These are phyloP conservation scores for Limnodromus scolopaceus DNA, from an alignment of 2,797 vertebrate species.

Conservation along the genomic window DNA sequence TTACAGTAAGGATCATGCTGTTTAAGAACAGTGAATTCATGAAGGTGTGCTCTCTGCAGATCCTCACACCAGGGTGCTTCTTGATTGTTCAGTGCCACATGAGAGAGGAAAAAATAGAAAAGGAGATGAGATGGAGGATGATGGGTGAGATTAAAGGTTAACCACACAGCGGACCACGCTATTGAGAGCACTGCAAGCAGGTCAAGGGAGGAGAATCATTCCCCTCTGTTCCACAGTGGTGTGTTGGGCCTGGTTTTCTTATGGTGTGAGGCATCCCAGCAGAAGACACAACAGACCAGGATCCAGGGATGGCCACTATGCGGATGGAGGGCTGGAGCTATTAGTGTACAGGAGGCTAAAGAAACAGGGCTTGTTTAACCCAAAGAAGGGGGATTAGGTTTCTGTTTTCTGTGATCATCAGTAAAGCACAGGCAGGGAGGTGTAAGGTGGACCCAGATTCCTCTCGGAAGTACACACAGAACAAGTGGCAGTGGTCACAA, in stretches of 20 bases:
- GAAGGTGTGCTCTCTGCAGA: not conserved
- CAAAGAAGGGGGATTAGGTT: not conserved
- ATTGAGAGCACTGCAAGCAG: not conserved
- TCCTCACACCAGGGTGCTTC: not conserved
- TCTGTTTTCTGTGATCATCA: not conserved
- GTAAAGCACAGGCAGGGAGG: not conserved
- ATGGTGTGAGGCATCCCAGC: not conserved
- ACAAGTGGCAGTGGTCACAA: not conserved
- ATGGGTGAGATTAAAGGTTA: not conserved
- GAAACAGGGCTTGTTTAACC: not conserved
- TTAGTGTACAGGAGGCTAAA: not conserved
- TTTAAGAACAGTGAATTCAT: not conserved
- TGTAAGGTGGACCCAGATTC: not conserved
- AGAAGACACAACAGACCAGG: not conserved
- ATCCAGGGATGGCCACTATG: not conserved
- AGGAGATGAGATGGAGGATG: not conserved
- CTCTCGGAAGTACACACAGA: fast-evolving
- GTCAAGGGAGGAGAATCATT: not conserved
- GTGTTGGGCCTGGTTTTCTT: not conserved
- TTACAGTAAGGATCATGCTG: fast-evolving
- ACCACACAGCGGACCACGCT: not conserved
- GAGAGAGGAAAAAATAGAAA: not conserved
- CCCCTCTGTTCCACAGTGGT: not conserved
- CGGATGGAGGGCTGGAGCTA: not conserved
- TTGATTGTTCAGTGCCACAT: not conserved